Base-by-base conservation (phyloP, 2,888 invertebrate species). In the Drosophila incognita region DNA sequence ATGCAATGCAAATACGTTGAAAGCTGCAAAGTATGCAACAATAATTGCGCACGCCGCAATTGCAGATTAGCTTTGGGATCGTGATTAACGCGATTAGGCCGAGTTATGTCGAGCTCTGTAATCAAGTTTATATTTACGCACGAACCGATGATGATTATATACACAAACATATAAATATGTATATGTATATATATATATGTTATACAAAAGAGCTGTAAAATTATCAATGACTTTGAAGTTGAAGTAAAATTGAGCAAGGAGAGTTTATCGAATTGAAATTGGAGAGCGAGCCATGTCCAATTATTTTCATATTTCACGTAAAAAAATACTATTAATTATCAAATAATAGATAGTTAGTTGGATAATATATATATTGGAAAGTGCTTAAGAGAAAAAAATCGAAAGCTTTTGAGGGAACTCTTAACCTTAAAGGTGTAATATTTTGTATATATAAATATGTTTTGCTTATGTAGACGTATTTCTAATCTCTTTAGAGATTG, bases 21-120 rank as follows among this genome's bases (percentile, higher is more conserved):
- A 8, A 70, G 70, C 79, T 24, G 7, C 29, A 76, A 74, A 66
- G 76, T 80, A 79, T 74, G 74, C 76, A 53, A 18, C 6, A 18
- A n/a, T 31, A 31, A 33, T 27, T 35, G 4, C 8, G 13, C 15
- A 13, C 2, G n/a, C 29, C 48, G 24, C n/a, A n/a, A 31, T 49
- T 49, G 24, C 31, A 64, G 64, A 60, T 38, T n/a, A 31, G 13
- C n/a, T n/a, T 36, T 40, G 3, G 4, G 13, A 56, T 38, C 40
- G n/a, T n/a, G 8, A 57, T 40, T 15, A 13, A 15, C 6, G 10
- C 7, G 40, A 18, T 31, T 3, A 10, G 27, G 27, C 5, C 27
- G 27, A 46, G 21, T 13, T 21, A 21, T 46, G 21, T 13, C 21
- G 13, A 46, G 21, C 21, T 24, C 15, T 15, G 15, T 46, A 21